These are phyloP conservation scores for Vultur gryphus DNA, from an alignment of 2,797 vertebrate genomes.

Conservation along the genomic window DNA sequence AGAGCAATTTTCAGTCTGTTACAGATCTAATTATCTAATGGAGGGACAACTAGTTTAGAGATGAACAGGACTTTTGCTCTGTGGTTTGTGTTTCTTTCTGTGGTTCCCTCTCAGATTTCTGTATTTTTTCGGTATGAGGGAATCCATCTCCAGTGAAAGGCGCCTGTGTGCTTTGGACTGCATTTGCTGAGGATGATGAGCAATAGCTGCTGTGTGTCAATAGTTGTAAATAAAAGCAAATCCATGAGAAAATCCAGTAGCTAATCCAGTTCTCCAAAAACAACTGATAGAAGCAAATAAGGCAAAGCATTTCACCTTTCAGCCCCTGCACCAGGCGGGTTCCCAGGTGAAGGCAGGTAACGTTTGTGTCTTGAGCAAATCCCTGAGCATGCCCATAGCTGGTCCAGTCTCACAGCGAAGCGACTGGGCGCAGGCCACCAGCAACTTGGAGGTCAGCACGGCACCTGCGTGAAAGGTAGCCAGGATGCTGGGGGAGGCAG, in stretches of 20 bases:
- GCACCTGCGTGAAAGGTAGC: neutral
- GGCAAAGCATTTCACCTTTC: neutral
- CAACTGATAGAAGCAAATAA: neutral
- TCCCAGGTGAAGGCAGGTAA: neutral
- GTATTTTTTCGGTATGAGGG: neutral
- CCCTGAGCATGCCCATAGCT: rapidly evolving
- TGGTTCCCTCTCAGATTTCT: neutral
- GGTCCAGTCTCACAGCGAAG: neutral
- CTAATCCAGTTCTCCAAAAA: neutral
- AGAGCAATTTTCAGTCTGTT: neutral
- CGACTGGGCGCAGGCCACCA: neutral
- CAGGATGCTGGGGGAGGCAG: neutral
- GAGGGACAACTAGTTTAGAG: neutral
- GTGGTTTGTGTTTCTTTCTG: neutral
- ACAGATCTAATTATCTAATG: neutral
- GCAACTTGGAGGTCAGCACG: neutral
- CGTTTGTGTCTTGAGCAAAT: neutral
- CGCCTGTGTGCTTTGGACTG: neutral
- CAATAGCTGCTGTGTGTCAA: neutral
- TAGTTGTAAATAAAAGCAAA: neutral
- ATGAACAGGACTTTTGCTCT: neutral
- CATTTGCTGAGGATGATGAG: neutral
- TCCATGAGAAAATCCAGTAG: neutral
- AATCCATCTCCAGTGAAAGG: neutral
- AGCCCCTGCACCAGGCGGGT: neutral